phyloP scores from a whole-genome alignment of 2,888 invertebrate genomes.

The Apocheima hispidaria region DNA sequence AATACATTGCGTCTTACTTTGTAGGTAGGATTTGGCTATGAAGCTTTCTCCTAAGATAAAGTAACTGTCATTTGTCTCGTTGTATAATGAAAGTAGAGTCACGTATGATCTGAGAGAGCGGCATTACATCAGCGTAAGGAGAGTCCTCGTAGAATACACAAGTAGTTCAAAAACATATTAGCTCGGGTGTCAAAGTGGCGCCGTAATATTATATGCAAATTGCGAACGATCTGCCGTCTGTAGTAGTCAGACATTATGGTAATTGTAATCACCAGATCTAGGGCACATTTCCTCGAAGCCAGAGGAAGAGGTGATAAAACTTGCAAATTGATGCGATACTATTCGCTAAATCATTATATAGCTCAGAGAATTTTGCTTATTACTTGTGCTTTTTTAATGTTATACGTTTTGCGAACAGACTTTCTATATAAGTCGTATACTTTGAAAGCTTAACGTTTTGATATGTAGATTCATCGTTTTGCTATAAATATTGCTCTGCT shows the following conservation, averaged over 20 bases:
- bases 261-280: conserved; percentile 68
- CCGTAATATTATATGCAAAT: conserved; percentile 50
- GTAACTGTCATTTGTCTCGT: conserved; percentile 30
- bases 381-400: background rate
- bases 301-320: conserved; percentile 69
- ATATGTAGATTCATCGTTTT: background rate
- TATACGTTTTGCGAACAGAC: background rate
- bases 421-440: background rate
- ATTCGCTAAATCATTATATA: conserved; percentile 28
- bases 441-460: background rate
- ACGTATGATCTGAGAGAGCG: conserved; percentile 40
- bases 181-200: conserved; percentile 45
- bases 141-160: conserved; percentile 38
- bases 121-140: conserved; percentile 32
- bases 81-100: conserved; percentile 36
- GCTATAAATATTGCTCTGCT: too few relatives aligned
- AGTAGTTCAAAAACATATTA: conserved; percentile 39
- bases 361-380: conserved; percentile 1
- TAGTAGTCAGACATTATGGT: conserved; percentile 55
- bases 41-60: conserved; percentile 29
- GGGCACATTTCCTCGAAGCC: conserved; percentile 68
- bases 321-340: conserved; percentile 66
- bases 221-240: conserved; percentile 51
- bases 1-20: conserved; percentile 24
- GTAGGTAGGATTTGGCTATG: conserved; percentile 12